Evolutionary conservation across 2,888 invertebrate species (phyloP).

Genomic region (Tipula lateralis): DNA sequence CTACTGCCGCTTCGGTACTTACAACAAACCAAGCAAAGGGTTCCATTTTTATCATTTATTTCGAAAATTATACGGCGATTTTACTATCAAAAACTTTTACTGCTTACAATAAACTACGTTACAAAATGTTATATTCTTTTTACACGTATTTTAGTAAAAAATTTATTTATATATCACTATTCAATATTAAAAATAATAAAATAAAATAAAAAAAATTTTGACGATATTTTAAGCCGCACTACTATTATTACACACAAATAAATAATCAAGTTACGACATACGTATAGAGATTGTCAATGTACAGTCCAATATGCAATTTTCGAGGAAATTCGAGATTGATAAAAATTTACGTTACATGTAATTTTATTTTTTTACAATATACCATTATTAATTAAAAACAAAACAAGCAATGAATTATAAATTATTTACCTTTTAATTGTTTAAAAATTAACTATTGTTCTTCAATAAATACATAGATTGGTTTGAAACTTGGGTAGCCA

Average conservation of each 20-base stretch:
- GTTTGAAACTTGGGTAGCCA: too few relatives aligned
- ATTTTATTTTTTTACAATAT: too few relatives aligned
- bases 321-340: not conserved
- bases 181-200: conserved; percentile 21
- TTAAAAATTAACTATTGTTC: too few relatives aligned
- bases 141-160: not conserved
- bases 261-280: not conserved
- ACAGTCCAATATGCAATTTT: not conserved
- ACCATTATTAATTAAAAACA: too few relatives aligned
- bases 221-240: conserved; percentile 26
- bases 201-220: conserved; percentile 2
- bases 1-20: conserved; percentile 41
- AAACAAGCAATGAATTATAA: too few relatives aligned
- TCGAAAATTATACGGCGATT: not conserved
- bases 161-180: not conserved
- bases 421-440: too few relatives aligned
- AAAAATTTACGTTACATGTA: not conserved
- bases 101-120: not conserved
- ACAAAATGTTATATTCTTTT: not conserved
- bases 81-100: not conserved
- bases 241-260: not conserved
- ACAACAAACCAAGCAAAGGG: conserved; percentile 59
- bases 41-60: conserved; percentile 41
- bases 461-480: too few relatives aligned
- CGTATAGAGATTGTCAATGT: not conserved